Conservation (phyloP, 2,888 invertebrate species). For the Dascillus cervinus region DNA sequence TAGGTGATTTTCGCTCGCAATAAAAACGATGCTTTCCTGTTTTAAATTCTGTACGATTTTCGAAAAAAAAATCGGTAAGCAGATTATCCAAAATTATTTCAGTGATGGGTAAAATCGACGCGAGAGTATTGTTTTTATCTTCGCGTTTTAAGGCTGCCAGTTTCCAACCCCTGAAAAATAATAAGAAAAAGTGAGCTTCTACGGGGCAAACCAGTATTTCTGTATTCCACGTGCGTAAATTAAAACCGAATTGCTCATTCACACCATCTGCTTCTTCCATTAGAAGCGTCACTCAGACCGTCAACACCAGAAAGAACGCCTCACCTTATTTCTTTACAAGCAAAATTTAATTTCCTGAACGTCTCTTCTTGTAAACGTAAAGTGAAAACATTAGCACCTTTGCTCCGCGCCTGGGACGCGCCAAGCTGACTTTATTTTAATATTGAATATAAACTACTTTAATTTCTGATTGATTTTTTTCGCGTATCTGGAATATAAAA, state of each 20-base stretch:
- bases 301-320: constrained; percentile 38
- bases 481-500: too few species aligned
- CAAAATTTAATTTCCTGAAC: constrained; percentile 45
- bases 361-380: constrained; percentile 38
- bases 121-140: too few species aligned
- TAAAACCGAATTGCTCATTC: constrained; percentile 45
- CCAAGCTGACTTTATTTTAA: constrained; percentile 36
- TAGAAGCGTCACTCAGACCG: constrained; percentile 36
- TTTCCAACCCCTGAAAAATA: too few species aligned
- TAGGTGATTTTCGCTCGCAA: too few species aligned
- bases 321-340: constrained; percentile 43
- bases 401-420: constrained; percentile 29
- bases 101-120: too few species aligned
- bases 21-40: too few species aligned
- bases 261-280: constrained; percentile 44
- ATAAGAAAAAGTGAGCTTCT: constrained; percentile 8
- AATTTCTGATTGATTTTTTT: too few species aligned
- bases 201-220: constrained; percentile 8
- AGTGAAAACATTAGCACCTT: constrained; percentile 44
- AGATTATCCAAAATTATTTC: too few species aligned
- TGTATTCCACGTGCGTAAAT: constrained; percentile 36
- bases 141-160: too few species aligned
- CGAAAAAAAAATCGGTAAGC: too few species aligned
- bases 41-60: too few species aligned
- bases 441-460: constrained; percentile 13